Conservation (phyloP, 2,113 vertebrate genomes). For the Oncorhynchus mykiss region DNA sequence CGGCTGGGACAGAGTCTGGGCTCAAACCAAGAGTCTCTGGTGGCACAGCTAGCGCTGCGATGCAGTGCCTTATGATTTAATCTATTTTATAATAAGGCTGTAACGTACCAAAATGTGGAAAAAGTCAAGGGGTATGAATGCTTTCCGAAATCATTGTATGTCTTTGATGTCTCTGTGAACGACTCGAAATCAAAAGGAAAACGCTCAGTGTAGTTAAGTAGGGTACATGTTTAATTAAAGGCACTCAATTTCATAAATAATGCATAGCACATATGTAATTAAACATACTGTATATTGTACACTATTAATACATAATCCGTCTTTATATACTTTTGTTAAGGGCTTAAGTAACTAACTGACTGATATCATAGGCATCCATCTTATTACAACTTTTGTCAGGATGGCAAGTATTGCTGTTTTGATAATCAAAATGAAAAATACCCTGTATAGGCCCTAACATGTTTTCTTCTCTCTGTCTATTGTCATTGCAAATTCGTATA, state of each 20-base stretch:
- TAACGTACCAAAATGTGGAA: no score
- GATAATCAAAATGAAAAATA: not conserved
- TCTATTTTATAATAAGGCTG: no score
- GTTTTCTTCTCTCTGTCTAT: not conserved
- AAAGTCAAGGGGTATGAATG: no score
- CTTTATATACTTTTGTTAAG: not conserved
- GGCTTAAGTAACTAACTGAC: not conserved
- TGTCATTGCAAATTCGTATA: slow-evolving; percentile 36
- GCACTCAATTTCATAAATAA: slow-evolving; percentile 71
- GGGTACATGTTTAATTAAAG: slow-evolving; percentile 74
- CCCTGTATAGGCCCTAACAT: no score
- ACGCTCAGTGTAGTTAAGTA: not conserved
- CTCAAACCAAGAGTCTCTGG: no score
- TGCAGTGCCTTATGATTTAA: no score
- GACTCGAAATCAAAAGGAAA: not conserved
- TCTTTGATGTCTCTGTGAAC: not conserved
- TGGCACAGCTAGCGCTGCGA: no score
- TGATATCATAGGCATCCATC: not conserved
- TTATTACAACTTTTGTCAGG: slow-evolving; percentile 7
- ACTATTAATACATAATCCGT: slow-evolving; percentile 56
- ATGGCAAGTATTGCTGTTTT: slow-evolving; percentile 48
- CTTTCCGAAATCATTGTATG: no score
- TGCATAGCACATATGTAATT: slow-evolving; percentile 58
- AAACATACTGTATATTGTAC: slow-evolving; percentile 48
- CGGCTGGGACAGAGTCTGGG: no score